Evolutionary conservation across 1,140 invertebrate genomes (phyloP), one percentile per base, ranked within the genome.

Genomic region (Bombus turneri): DNA sequence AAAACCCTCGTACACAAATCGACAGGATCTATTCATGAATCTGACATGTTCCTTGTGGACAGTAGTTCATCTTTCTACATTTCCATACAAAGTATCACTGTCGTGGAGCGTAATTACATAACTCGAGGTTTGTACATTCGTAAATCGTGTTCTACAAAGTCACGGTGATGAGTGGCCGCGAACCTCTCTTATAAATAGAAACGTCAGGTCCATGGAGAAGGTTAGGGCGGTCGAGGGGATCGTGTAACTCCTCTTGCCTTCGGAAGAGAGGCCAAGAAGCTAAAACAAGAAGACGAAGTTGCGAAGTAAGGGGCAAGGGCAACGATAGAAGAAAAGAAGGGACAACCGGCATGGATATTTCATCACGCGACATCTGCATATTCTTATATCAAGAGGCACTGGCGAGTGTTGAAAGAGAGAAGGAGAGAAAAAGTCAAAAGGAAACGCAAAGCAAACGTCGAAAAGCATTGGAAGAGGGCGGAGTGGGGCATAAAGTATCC

Each of bases 401-500:
- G 84, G 81, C 87, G 86, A 91, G 75, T 88, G 81, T 59, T 25
- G 68, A 71, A 28, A 71, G 22, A 71, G 22, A 71, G 25, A 71
- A 39, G 28, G 10, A 71, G 39, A 72, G 69, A 72, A 77, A 72
- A 75, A 77, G 77, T 64, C n/a, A 9, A 88, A 86, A 87, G 86
- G 88, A 91, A 92, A 91, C 82, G 86, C 53, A 68, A 77, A 62
- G 78, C 86, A 73, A 83, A 90, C 85, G 90, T 92, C 87, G 91
- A 91, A 89, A 82, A 74, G 81, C 77, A 74, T 66, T 72, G 83
- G 75, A 13, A 87, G 86, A 72, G 86, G 83, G 41, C 73, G 62
- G 80, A 85, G 86, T 86, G 90, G 80, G 86, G 91, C 85, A 93
- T 93, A 92, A 93, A 93, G 88, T 91, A 93, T 92, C 91, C 86